These are phyloP conservation scores for Caligus rogercresseyi DNA, from an alignment of 1,140 invertebrate genomes.

Conservation along the genomic window DNA sequence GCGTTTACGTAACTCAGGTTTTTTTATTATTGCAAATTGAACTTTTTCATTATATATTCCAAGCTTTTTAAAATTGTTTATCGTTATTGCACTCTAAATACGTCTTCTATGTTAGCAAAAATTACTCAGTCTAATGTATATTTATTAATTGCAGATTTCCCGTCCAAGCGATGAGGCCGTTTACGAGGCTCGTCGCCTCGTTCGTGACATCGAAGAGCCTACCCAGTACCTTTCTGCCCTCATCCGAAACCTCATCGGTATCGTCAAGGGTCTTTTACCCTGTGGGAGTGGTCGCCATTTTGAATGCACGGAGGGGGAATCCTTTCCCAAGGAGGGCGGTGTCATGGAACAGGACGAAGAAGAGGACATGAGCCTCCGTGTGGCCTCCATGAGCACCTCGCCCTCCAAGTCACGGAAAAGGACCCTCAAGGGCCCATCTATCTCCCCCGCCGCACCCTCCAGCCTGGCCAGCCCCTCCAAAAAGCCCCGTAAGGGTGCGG, in stretches of 20 bases:
- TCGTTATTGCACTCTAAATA: too few relatives aligned
- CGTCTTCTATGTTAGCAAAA: too few relatives aligned
- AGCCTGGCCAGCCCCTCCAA: neutral
- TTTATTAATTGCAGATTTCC: too few relatives aligned
- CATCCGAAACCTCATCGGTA: neutral
- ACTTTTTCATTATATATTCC: too few relatives aligned
- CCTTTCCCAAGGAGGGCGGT: neutral
- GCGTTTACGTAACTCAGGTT: too few relatives aligned
- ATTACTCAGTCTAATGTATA: too few relatives aligned
- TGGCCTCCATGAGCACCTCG: neutral
- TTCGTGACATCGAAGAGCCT: neutral
- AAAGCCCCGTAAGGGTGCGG: neutral
- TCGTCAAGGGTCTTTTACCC: neutral
- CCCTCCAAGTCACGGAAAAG: neutral
- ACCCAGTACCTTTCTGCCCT: neutral
- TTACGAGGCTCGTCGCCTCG: neutral
- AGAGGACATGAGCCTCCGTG: neutral
- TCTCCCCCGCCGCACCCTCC: neutral
- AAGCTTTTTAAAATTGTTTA: too few relatives aligned
- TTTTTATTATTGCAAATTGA: too few relatives aligned
- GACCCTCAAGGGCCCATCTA: neutral
- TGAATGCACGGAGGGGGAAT: neutral
- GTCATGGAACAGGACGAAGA: neutral
- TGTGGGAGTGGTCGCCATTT: neutral
- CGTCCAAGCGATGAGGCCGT: neutral